A percentile compares a stretch with the other conserved stretches of the same genome.
Evolutionary conservation across 1,140 invertebrate genomes (phyloP).

Genomic region (Globodera ellingtonae): DNA sequence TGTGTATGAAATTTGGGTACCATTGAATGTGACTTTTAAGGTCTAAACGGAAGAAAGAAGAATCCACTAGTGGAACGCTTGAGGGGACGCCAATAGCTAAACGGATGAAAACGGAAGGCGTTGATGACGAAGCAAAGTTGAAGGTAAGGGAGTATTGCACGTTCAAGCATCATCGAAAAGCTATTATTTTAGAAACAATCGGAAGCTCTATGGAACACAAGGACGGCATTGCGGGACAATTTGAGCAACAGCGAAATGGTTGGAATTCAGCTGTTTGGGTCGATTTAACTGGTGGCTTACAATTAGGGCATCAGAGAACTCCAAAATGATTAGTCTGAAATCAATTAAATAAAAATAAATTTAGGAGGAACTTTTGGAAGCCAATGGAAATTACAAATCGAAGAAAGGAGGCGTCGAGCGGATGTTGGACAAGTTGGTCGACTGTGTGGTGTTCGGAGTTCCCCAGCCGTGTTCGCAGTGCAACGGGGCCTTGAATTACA

Average conservation of each 20-base stretch:
- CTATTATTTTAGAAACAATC: conserved; percentile 50
- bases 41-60: conserved; percentile 26
- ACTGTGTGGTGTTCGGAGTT: conserved; percentile 84
- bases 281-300: too few species aligned
- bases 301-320: too few species aligned
- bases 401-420: conserved; percentile 64
- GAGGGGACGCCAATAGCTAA: conserved; percentile 67
- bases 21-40: not conserved
- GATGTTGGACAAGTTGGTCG: conserved; percentile 78
- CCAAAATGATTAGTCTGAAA: not conserved
- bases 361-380: conserved; percentile 36
- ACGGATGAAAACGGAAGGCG: conserved; percentile 68
- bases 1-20: not conserved
- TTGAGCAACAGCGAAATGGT: conserved; percentile 41
- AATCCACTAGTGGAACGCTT: conserved; percentile 18
- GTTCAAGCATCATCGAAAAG: not conserved
- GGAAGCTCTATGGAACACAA: conserved; percentile 49
- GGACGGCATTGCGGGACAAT: conserved; percentile 55
- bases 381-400: conserved; percentile 33
- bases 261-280: not conserved
- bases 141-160: conserved; percentile 23
- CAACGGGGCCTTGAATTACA: conserved; percentile 73
- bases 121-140: conserved; percentile 24
- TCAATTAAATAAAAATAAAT: not conserved
- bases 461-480: conserved; percentile 80